Base-by-base conservation (phyloP, 1,140 invertebrate genomes). In the Hypsibius dujardini region DNA sequence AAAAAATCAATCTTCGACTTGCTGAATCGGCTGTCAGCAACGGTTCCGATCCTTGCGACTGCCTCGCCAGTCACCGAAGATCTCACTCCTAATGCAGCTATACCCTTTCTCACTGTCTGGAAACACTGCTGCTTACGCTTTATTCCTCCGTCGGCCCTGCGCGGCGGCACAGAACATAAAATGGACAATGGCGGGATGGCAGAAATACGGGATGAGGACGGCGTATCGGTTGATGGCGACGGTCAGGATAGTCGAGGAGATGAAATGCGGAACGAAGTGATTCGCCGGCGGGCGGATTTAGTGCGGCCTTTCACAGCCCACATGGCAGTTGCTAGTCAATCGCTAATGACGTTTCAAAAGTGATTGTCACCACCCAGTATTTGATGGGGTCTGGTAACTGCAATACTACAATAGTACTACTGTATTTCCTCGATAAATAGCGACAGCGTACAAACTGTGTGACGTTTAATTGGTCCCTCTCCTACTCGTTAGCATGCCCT, bases 291-390 rank as follows among this genome's bases (percentile, higher is more conserved):
- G 50, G 7, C 50, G 50, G 7, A 56, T 12, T n/a, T 56, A n/a
- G 7, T 56, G 50, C 50, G 50, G 50, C 50, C 50, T n/a, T 56
- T 56, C 50, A n/a, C n/a, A 7, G 7, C 50, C 50, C 7, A 56
- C n/a, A n/a, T n/a, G n/a, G n/a, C 50, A n/a, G 28, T 28, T 28
- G 28, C 28, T 28, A 56, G 50, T n/a, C 50, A 56, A n/a, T 12
- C 50, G 7, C 50, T 56, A 56, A 56, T 56, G 50, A 56, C 50
- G 50, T 56, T 56, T 56, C 50, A 56, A n/a, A 56, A 56, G n/a
- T 56, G 50, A 56, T 28, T 28, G 28, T 28, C 28, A 28, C 28
- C 28, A 28, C 28, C 28, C 28, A 28, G 28, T 28, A 28, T 28
- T 28, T 28, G 28, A 28, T 28, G 28, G 28, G 28, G 28, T 28